These are phyloP conservation scores for Alsophila aescularia DNA, from an alignment of 2,888 invertebrate species.

Conservation along the genomic window DNA sequence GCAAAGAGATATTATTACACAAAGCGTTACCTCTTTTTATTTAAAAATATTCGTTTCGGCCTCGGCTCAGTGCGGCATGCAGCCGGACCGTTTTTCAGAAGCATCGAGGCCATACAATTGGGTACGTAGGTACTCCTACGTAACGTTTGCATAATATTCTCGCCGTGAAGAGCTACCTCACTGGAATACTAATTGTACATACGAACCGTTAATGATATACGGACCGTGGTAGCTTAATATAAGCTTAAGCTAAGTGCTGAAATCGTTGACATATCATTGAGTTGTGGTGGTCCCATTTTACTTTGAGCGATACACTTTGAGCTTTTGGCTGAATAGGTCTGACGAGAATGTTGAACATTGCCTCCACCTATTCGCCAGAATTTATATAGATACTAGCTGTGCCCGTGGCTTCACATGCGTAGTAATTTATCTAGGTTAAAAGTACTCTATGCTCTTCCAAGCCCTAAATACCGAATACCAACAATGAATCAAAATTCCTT, in stretches of 20 bases:
- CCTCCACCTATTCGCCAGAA: too few species aligned
- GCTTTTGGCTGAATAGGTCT: too few species aligned
- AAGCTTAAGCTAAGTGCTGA: neutral
- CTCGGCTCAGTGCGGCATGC: constrained; percentile 34
- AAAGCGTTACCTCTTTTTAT: constrained; percentile 14
- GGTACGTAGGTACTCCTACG: constrained; percentile 37
- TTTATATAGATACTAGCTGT: too few species aligned
- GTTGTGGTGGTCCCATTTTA: too few species aligned
- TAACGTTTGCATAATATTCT: constrained; percentile 70
- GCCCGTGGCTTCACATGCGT: too few species aligned
- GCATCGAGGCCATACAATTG: constrained; percentile 48
- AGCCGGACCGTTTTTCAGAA: constrained; percentile 44
- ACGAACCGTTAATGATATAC: constrained; percentile 10
- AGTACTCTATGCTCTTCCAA: too few species aligned
- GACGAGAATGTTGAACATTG: too few species aligned
- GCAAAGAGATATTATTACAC: constrained; percentile 27
- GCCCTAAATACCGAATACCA: too few species aligned
- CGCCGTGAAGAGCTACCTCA: constrained; percentile 43
- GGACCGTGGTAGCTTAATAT: neutral
- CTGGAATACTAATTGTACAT: constrained; percentile 53
- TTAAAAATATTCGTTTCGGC: constrained; percentile 34
- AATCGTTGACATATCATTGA: too few species aligned
- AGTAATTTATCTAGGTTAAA: too few species aligned
- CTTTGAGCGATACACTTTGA: too few species aligned
- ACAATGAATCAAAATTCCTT: too few species aligned